Conservation (phyloP, 2,113 vertebrate genomes). For the Odontophorus gujanensis region DNA sequence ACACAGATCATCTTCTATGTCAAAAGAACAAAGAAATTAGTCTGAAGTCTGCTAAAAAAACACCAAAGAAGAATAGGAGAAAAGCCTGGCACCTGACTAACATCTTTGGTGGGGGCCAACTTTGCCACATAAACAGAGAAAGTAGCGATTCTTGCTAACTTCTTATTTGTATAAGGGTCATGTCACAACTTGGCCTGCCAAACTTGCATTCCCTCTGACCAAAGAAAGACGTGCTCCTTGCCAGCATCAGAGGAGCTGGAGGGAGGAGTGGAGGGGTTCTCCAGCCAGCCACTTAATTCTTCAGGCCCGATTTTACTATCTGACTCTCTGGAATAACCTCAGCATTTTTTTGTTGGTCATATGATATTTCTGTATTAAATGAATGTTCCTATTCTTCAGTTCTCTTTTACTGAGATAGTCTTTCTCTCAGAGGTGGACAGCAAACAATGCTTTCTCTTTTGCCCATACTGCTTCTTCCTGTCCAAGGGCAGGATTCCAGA, state of each 20-base stretch:
- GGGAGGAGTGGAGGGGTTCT: conserved; percentile 1
- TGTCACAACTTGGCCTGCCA: background rate
- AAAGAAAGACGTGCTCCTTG: background rate
- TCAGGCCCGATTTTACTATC: background rate
- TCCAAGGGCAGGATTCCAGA: conserved; percentile 53
- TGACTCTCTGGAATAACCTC: background rate
- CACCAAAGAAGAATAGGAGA: background rate
- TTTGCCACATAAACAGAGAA: conserved; percentile 1
- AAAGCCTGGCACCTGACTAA: background rate
- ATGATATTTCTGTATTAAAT: background rate
- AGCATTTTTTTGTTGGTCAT: background rate
- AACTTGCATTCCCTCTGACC: background rate
- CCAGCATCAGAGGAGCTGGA: background rate
- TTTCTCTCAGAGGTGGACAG: conserved; percentile 34
- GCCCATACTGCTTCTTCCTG: conserved; percentile 21
- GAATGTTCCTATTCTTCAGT: conserved; percentile 39
- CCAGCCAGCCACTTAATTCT: conserved; percentile 1
- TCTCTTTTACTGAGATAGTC: conserved; percentile 33
- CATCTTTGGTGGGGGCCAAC: background rate
- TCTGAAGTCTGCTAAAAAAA: background rate
- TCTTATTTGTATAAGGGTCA: background rate
- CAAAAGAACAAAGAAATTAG: background rate
- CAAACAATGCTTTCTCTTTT: background rate
- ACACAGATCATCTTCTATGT: background rate
- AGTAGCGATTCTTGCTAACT: background rate